Evolutionary conservation across 2,113 vertebrate species (phyloP).

Genomic region (Pterophyllum scalare): DNA sequence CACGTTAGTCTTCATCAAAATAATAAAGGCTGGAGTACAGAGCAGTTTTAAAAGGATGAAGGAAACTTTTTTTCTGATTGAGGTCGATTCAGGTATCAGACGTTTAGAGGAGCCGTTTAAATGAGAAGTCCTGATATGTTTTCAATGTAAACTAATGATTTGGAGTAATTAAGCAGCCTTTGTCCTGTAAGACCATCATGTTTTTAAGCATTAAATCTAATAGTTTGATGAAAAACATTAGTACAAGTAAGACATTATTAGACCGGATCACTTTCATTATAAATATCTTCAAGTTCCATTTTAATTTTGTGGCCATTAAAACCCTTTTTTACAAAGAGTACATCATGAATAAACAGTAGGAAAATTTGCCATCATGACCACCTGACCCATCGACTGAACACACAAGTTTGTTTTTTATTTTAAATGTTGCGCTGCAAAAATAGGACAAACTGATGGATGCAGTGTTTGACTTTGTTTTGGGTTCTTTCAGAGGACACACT

Average conservation of each 20-base stretch:
- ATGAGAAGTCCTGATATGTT: neutral
- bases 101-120: neutral
- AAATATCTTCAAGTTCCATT: neutral
- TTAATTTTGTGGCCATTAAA: neutral
- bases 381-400: neutral
- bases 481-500: neutral
- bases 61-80: neutral
- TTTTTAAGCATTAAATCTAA: neutral
- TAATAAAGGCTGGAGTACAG: neutral
- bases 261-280: neutral
- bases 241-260: neutral
- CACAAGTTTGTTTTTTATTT: slow-evolving; percentile 4
- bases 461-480: slow-evolving; percentile 6
- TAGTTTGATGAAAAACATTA: neutral
- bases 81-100: neutral
- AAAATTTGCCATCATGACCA: neutral
- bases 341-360: neutral
- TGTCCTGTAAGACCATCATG: neutral
- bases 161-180: neutral
- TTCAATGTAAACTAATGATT: neutral
- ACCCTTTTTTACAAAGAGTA: neutral
- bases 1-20: neutral
- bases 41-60: neutral
- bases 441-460: neutral
- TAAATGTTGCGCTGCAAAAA: neutral